Conservation (phyloP, 2,797 vertebrate genomes). For the Chanos chanos region DNA sequence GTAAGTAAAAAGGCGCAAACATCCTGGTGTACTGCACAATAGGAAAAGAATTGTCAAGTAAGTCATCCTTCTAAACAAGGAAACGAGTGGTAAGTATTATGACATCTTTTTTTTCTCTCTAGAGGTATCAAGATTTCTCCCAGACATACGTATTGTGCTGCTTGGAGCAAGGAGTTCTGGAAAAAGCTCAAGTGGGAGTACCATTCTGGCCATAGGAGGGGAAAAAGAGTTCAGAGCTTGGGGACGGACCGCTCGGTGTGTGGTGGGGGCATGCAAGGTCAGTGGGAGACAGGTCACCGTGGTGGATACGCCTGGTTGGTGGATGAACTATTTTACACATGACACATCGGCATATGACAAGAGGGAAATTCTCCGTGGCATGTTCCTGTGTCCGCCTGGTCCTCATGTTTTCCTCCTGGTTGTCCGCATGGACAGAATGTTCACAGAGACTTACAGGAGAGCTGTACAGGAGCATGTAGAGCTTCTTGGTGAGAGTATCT, state of each 20-base stretch:
- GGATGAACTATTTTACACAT: constrained; percentile 59
- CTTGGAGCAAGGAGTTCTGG: constrained; percentile 69
- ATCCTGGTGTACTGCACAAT: too few species aligned
- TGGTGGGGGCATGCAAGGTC: constrained; percentile 38
- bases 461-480: constrained; percentile 60
- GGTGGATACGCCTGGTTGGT: constrained; percentile 72
- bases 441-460: constrained; percentile 52
- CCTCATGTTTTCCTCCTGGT: constrained; percentile 68
- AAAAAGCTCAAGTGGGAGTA: constrained; percentile 61
- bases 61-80: not conserved
- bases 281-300: constrained; percentile 55
- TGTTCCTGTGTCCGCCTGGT: constrained; percentile 60
- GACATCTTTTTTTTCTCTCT: not conserved
- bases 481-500: constrained; percentile 51
- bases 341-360: constrained; percentile 58
- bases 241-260: constrained; percentile 56
- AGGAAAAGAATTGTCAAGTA: too few species aligned
- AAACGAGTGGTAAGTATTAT: not conserved
- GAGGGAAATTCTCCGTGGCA: constrained; percentile 58
- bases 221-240: constrained; percentile 52
- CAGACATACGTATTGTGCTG: constrained; percentile 58
- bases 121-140: not conserved
- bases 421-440: constrained; percentile 58
- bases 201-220: constrained; percentile 56
- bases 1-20: too few species aligned